Evolutionary conservation across 2,113 vertebrate species (phyloP), one percentile per base, ranked within the genome.

Genomic region (Poecilia latipinna): DNA sequence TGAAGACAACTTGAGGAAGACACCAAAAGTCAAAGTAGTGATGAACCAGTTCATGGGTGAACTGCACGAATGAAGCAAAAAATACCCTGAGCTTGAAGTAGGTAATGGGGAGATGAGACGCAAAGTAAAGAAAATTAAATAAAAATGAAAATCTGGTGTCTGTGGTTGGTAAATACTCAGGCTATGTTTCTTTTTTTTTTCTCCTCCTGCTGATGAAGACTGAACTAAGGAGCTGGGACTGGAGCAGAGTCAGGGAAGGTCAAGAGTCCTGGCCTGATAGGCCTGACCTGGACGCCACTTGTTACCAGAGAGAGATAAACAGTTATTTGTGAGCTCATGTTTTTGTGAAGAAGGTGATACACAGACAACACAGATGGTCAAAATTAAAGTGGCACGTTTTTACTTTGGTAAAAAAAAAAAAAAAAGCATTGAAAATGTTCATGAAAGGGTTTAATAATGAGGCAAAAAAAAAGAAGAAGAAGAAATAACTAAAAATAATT

Each of bases 261-360:
- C 89, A 92, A 92, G 87, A 88, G 88, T 74, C 64, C 67, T 61
- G 15, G 62, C 72, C 74, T 86, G 87, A 88, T 77, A 86, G 77
- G 75, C 78, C 48, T 74, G 69, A 86, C 74, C 78, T 51, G 73
- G 68, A 61, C 75, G 44, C 65, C 80, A 87, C 82, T 87, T 89
- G 82, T 68, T 75, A 68, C 61, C 22, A 74, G 28, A 44, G 3
- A 79, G 60, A 91, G 88, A 92, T 94, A 88, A 88, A 78, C 15
- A 51, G 85, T 77, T 81, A 83, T 82, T 75, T 90, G 74, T 62
- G 68, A 83, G 74, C 42, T 83, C 71, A 77, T 78, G 61, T 65
- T 68, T 68, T 73, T 67, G 33, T 80, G 24, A 73, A 76, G 39
- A 26, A 61, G 57, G 42, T 5, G 29, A 74, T n/a, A 61, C 12